Conservation (phyloP, 2,888 invertebrate genomes). For the Ceriagrion tenellum region DNA sequence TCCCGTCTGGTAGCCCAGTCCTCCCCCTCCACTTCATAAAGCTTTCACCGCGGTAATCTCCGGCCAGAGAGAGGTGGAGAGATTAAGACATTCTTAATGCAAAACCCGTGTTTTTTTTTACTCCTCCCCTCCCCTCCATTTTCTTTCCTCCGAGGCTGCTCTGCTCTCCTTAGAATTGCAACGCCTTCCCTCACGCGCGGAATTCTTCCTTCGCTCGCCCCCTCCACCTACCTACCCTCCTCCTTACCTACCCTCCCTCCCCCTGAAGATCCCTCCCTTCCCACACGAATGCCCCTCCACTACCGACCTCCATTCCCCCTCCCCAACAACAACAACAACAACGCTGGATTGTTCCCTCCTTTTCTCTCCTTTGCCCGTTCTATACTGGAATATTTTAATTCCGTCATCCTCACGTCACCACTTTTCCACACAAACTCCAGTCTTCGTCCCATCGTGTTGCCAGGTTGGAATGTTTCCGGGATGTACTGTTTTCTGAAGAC, state of each 20-base stretch:
- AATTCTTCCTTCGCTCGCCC: not conserved
- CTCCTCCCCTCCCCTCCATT: not conserved
- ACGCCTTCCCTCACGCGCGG: not conserved
- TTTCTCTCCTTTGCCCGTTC: not conserved
- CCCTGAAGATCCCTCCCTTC: not conserved
- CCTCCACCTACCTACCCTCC: not conserved
- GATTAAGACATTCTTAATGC: conserved; percentile 68
- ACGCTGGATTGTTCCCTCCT: not conserved
- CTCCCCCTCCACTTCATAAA: conserved; percentile 49
- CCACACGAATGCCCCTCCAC: too few species aligned
- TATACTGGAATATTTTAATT: not conserved
- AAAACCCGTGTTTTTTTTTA: conserved; percentile 62
- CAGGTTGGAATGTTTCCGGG: not conserved
- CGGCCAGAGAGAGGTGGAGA: conserved; percentile 63
- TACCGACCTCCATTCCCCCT: not conserved
- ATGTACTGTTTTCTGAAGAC: not conserved
- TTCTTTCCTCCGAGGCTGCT: not conserved
- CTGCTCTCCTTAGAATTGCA: conserved; percentile 2
- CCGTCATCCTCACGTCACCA: not conserved
- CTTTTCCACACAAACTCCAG: not conserved
- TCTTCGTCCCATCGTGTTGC: not conserved
- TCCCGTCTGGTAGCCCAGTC: not conserved
- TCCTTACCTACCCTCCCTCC: not conserved
- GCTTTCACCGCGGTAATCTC: conserved; percentile 65
- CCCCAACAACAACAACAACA: too few species aligned